Base-by-base conservation (phyloP, 2,888 invertebrate species). In the Lydus trimaculatus region DNA sequence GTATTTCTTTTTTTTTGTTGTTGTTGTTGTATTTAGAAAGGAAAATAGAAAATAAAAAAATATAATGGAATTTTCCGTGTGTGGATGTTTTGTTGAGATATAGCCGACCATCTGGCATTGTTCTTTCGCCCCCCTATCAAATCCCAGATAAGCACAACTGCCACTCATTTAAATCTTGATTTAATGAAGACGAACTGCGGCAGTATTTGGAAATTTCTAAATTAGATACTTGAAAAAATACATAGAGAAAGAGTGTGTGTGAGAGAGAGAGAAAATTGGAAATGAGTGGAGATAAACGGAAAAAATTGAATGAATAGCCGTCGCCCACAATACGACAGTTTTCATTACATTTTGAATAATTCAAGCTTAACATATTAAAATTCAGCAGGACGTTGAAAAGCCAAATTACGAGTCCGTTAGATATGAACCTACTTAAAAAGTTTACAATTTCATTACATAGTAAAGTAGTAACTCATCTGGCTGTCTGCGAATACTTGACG, bases 401-500 rank as follows among this genome's bases (percentile, higher is more conserved):
- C 73, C 73, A 73, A 73, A 73, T 74, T 73, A 67, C 58, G 67
- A 66, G 69, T 48, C 20, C 68, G 73, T 64, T 73, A 75, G 73
- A 75, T 72, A 72, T 74, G 75, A 71, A 74, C 67, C 72, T 70
- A 74, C 73, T 75, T 73, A 73, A 75, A 70, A 75, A 73, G 72
- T 75, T 75, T 67, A 71, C 73, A 75, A 73, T 74, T 75, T 73
- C 73, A 75, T 74, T 73, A 75, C 70, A 69, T 69, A 67, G 70
- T 6, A 7, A 9, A 71, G 72, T 70, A 67, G 66, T 73, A 72
- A 71, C 74, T 75, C 72, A 73, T 73, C 73, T 69, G 48, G 64
- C 58, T 72, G 71, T 71, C 71, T 66, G 66, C 67, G 62, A 43
- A 69, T 67, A 73, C 68, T 71, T 69, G 69, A 61, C 64, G 61